Evolutionary conservation across 2,113 vertebrate genomes (phyloP), one percentile per base, ranked within the genome.

Genomic region (Spea bombifrons): DNA sequence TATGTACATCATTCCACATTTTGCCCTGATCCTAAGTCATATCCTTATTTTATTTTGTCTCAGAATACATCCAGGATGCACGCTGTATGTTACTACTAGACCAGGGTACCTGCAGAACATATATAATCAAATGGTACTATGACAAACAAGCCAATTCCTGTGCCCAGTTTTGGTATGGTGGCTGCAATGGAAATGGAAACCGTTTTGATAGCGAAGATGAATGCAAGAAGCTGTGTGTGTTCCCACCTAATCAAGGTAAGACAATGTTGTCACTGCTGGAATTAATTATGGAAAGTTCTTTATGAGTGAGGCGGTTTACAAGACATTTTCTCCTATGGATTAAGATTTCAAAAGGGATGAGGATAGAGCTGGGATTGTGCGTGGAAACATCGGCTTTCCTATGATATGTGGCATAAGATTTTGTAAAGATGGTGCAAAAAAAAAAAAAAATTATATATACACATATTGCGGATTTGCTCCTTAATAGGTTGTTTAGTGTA

Each of bases 131-230:
- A 76, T 94, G 93, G 93, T 94, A 95, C 61, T 94, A 95, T 0
- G 92, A 95, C 71, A 89, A 89, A 81, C 92, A 94, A 80, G 92
- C 93, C 67, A 94, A 97, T 46, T 84, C 94, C 16, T 96, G 92
- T 75, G 94, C 91, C 83, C 93, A 95, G 90, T 97, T 97, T 88
- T 96, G 94, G 94, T 94, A 92, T 0, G 90, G 92, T 79, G 92
- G 94, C 85, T 96, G 93, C 0, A 75, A 87, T 9, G 94, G 92
- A 83, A 97, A 96, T 50, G 86, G 84, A 16, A 95, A 96, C 86
- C 92, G 94, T 68, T 95, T 90, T 81, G 87, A 93, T 65, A 91
- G 84, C 55, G 92, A 96, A 81, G 88, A 87, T 7, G 89, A 95
- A 69, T 94, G 94, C 73, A 94, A 88, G 87, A 90, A 88, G 63